Conservation (phyloP, 2,888 invertebrate genomes). For the Allolobophora icterica region DNA sequence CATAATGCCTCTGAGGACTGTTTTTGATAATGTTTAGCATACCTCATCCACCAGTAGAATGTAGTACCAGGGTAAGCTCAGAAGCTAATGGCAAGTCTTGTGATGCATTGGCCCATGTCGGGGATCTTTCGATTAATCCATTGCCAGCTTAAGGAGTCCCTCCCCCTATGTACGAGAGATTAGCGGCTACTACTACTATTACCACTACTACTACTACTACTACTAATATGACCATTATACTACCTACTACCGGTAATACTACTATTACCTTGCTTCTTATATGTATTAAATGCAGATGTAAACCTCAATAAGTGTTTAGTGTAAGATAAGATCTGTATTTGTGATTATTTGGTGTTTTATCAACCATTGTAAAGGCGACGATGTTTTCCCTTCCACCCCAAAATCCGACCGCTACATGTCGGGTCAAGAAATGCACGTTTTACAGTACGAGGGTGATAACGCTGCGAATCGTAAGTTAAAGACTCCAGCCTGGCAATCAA, state of each 20-base stretch:
- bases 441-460: constrained; percentile 5
- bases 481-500: background rate
- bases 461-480: background rate
- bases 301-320: background rate
- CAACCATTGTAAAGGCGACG: background rate
- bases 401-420: constrained; percentile 13
- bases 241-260: background rate
- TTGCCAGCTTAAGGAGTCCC: background rate
- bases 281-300: background rate
- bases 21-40: too few species aligned
- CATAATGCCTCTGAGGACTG: too few species aligned
- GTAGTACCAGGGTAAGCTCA: too few species aligned
- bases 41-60: too few species aligned
- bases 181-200: background rate
- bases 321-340: background rate
- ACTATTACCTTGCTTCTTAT: background rate
- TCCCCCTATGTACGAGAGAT: background rate
- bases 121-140: background rate
- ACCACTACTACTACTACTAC: background rate
- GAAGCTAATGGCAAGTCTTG: too few species aligned
- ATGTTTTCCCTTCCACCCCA: constrained; percentile 28
- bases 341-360: background rate
- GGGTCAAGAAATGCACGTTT: constrained; percentile 9
- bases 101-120: too few species aligned
- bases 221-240: too few species aligned